Percentiles rank a stretch among this genome's conserved stretches.
These are phyloP conservation scores for Protaetia brevitarsis DNA, from an alignment of 1,140 invertebrate genomes.

Conservation along the genomic window DNA sequence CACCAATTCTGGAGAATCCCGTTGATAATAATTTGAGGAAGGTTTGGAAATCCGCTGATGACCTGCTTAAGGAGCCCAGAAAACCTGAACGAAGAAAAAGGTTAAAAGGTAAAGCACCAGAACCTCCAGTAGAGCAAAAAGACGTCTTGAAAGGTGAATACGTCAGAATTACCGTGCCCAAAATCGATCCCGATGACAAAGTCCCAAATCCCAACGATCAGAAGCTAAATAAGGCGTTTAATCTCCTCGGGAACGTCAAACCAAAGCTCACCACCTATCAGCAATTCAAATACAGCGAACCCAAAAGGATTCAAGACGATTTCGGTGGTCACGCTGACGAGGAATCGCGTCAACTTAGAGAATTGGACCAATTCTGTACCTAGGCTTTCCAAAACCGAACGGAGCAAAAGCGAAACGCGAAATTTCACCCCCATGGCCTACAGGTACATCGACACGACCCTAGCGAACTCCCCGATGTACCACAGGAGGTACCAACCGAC, in stretches of 20 bases:
- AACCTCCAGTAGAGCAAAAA: constrained; percentile 2
- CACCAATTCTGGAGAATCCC: not conserved
- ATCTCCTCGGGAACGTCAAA: constrained; percentile 15
- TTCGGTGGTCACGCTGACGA: not conserved
- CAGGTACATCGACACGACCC: constrained; percentile 43
- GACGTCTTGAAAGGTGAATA: constrained; percentile 42
- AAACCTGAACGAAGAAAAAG: not conserved
- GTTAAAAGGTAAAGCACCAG: constrained; percentile 1
- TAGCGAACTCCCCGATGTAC: constrained; percentile 3
- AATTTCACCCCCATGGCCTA: constrained; percentile 45
- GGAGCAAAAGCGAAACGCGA: constrained; percentile 41
- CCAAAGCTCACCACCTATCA: constrained; percentile 27
- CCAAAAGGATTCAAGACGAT: not conserved
- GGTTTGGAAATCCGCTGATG: constrained; percentile 44
- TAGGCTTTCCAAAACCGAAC: constrained; percentile 37
- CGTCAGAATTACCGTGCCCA: constrained; percentile 41
- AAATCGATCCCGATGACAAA: constrained; percentile 29
- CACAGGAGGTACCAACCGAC: not conserved
- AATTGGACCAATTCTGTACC: constrained; percentile 45
- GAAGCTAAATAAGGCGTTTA: constrained; percentile 25
- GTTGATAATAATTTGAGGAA: constrained; percentile 36
- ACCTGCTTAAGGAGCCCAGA: constrained; percentile 32
- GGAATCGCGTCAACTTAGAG: not conserved
- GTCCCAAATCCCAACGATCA: constrained; percentile 20
- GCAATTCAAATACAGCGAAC: constrained; percentile 23